A percentile compares a stretch with the other conserved stretches of the same genome.
These are phyloP conservation scores for Trichacis sp. DNA, from an alignment of 2,888 invertebrate species.

Conservation along the genomic window DNA sequence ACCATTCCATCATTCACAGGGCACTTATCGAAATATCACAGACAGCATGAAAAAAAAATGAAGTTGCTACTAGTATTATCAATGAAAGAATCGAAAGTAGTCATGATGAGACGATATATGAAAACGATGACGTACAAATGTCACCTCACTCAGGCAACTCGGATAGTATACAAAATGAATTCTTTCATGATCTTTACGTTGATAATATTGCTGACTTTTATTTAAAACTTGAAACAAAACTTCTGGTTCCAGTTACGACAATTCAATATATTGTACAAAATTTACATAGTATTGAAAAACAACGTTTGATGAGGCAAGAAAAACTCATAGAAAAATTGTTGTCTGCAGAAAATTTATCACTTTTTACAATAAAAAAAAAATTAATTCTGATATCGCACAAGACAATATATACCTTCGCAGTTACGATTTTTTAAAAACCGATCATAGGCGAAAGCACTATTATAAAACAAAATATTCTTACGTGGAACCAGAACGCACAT, in stretches of 20 bases:
- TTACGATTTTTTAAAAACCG: no score
- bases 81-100: not conserved
- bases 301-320: not conserved
- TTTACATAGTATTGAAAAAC: not conserved
- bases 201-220: not conserved
- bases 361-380: not conserved
- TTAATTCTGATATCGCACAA: not conserved
- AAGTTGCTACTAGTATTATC: not conserved
- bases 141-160: no score
- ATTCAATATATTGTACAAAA: constrained; percentile 3
- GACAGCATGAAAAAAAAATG: not conserved
- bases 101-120: no score
- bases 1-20: not conserved
- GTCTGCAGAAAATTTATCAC: not conserved
- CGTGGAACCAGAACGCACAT: not conserved
- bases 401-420: no score
- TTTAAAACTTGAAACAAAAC: not conserved
- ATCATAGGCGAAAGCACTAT: constrained; percentile 14
- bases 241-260: constrained; percentile 5
- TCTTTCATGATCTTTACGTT: not conserved
- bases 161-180: no score
- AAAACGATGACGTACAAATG: not conserved
- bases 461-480: not conserved
- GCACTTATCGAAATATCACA: constrained; percentile 1
- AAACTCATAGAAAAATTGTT: not conserved